Evolutionary conservation across 53 echinoderm and acorn worm genomes (phyloP).

Genomic region (Paelopatides confundens): DNA sequence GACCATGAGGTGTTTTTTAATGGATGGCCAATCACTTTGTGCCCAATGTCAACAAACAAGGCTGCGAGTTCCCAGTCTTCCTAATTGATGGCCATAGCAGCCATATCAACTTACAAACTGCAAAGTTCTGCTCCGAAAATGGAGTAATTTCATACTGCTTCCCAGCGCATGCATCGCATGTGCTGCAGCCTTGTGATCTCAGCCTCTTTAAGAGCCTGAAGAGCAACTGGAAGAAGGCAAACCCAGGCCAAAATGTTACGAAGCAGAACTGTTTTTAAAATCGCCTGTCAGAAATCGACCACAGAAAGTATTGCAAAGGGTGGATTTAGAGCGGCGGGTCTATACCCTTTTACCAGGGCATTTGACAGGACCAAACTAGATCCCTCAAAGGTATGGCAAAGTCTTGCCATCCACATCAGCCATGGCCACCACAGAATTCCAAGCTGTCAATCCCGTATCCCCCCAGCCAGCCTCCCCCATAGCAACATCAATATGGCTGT

Average conservation of each 20-base stretch:
- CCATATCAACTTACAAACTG: background rate
- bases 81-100: constrained; percentile 18
- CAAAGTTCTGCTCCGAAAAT: background rate
- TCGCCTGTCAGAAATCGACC: background rate
- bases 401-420: too few relatives aligned
- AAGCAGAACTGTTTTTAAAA: background rate
- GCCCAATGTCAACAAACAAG: background rate
- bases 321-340: too few relatives aligned
- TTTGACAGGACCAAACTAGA: too few relatives aligned
- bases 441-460: too few relatives aligned
- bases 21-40: constrained; percentile 63
- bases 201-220: background rate
- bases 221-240: too few relatives aligned
- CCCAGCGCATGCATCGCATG: background rate
- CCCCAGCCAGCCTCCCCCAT: too few relatives aligned
- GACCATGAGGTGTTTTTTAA: constrained; percentile 58
- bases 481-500: too few relatives aligned
- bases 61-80: constrained; percentile 52
- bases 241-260: too few relatives aligned
- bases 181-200: constrained; percentile 7
- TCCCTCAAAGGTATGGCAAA: too few relatives aligned
- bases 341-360: too few relatives aligned
- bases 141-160: background rate
- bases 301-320: too few relatives aligned
- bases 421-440: too few relatives aligned